phyloP scores from a whole-genome alignment of 2,888 invertebrate genomes.

The Exephanes ischioxanthus region DNA sequence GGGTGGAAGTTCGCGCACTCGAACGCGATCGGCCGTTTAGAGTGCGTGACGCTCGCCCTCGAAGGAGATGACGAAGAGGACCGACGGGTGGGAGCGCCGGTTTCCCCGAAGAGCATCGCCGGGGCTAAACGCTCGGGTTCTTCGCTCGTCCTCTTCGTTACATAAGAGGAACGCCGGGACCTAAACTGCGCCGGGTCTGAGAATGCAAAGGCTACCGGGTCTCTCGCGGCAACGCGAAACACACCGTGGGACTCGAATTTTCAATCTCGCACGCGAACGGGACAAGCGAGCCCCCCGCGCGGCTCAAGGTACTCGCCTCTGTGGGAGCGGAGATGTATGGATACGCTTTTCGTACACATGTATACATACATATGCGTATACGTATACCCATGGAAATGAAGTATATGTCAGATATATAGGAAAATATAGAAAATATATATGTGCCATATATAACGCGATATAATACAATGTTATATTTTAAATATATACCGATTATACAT shows the following conservation, averaged over 20 bases:
- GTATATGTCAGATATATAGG: too few relatives aligned
- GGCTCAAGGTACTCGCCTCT: constrained; percentile 4
- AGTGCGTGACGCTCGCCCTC: constrained; percentile 69
- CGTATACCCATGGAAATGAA: too few relatives aligned
- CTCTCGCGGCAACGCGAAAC: constrained; percentile 56
- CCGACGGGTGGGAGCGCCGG: constrained; percentile 38
- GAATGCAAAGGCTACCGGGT: constrained; percentile 76
- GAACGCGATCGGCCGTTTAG: constrained; percentile 45
- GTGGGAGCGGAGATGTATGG: background rate
- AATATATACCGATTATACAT: too few relatives aligned
- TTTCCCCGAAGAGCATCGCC: constrained; percentile 77
- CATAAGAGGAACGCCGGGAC: constrained; percentile 78
- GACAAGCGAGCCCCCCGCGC: background rate
- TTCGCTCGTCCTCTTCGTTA: constrained; percentile 72
- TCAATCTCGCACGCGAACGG: constrained; percentile 78
- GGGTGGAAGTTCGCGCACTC: constrained; percentile 14
- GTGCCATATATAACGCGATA: too few relatives aligned
- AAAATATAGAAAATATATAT: too few relatives aligned
- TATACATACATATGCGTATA: background rate
- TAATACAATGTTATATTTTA: too few relatives aligned
- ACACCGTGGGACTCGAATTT: constrained; percentile 78
- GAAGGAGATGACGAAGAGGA: constrained; percentile 7
- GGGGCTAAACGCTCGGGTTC: constrained; percentile 71
- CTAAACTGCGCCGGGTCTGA: constrained; percentile 78
- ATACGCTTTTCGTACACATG: background rate